Base-by-base conservation (phyloP, 1,140 invertebrate genomes). In the Triops longicaudatus region DNA sequence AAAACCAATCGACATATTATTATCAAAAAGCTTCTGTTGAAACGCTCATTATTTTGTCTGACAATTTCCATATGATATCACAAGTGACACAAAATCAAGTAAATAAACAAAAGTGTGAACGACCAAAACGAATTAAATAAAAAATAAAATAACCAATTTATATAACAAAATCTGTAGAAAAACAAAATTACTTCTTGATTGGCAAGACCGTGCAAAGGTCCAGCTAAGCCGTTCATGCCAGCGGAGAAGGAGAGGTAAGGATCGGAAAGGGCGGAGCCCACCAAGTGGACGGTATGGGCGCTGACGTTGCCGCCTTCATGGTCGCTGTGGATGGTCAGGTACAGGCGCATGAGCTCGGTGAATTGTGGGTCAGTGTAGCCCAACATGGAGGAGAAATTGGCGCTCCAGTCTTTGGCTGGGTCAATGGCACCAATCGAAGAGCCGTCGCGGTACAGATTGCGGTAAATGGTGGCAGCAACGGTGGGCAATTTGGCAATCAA, bases 261-360 rank as follows among this genome's bases (percentile, higher is more conserved):
- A 85, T 98, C 96, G 78, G 94, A 96, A 41, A 98, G 87, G 0
- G 96, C 96, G 9, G 95, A 98, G 11, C 94, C 96, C 11, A 98
- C 96, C 82, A 98, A 87, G 85, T 98, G 97, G 22, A 91, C 92
- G 0, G 96, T 94, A 84, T 98, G 97, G 6, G 97, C 96, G 22
- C 91, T 93, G 0, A 98, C 97, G 83, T 98, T 98, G 79, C 96
- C 96, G 79, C 96, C 95, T 85, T 97, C 95, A 86, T 97, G 95
- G 83, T 98, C 95, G 85, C 90, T 93, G 88, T 98, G 97, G 81
- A 98, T 98, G 73, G 96, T 97, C 78, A 98, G 88, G 83, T 98
- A 98, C 17, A 98, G 88, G 78, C 97, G 88, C 91, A 98, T 91
- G 37, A 98, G 88, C 83, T 99, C 97, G 41, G 91, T 92, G 85